These are phyloP conservation scores for Hippoglossus hippoglossus DNA, from an alignment of 2,797 vertebrate genomes.

Conservation along the genomic window DNA sequence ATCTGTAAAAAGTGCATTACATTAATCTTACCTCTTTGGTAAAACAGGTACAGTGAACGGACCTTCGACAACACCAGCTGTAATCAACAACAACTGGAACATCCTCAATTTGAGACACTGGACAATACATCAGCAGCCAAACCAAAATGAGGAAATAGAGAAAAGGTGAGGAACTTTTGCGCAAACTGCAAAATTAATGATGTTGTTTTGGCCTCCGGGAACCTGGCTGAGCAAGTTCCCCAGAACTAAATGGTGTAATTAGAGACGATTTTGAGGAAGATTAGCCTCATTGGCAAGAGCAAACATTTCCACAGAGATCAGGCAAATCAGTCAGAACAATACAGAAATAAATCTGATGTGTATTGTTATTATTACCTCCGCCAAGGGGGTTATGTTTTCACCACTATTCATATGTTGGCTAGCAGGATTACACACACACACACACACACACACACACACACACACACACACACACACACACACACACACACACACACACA, in stretches of 20 bases:
- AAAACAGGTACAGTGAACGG: neutral
- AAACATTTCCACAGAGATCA: neutral
- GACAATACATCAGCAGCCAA: neutral
- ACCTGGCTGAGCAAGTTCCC: conserved; percentile 61
- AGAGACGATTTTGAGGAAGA: conserved; percentile 27
- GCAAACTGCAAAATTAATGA: neutral
- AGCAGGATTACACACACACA: no score
- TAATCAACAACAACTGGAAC: neutral
- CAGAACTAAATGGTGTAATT: conserved; percentile 80
- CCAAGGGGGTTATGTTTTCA: no score
- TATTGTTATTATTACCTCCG: neutral
- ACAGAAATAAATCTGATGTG: neutral
- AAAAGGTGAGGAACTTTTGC: neutral
- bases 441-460: no score
- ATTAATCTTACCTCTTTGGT: neutral
- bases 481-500: no score
- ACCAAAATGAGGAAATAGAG: neutral
- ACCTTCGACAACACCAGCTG: neutral
- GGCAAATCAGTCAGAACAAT: neutral
- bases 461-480: no score
- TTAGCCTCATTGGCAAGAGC: neutral
- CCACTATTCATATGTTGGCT: no score
- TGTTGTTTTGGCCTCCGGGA: conserved; percentile 61
- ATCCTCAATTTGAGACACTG: neutral
- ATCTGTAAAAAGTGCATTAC: no score